phyloP scores from a whole-genome alignment of 2,113 vertebrate species.

The Brachionichthys hirsutus region DNA sequence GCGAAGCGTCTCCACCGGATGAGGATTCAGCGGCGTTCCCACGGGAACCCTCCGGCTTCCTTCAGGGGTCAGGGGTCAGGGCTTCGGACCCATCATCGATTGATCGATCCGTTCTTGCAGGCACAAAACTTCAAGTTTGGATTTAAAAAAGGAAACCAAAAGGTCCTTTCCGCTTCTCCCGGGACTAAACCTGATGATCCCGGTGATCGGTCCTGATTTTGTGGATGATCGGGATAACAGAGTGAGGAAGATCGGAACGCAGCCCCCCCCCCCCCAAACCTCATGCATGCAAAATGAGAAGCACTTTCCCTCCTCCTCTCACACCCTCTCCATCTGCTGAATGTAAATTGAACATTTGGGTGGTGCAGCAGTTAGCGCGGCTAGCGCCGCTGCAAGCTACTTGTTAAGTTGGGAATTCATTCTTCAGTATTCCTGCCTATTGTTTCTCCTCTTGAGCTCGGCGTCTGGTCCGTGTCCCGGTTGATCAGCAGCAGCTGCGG shows the following conservation, averaged over 20 bases:
- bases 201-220: conserved; percentile 23
- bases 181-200: not conserved
- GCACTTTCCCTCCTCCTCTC: conserved; percentile 45
- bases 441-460: conserved; percentile 6
- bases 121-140: too few relatives aligned
- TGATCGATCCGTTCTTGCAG: too few relatives aligned
- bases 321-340: conserved; percentile 37
- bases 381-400: conserved; percentile 13
- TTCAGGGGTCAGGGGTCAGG: too few relatives aligned
- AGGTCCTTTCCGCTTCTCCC: too few relatives aligned
- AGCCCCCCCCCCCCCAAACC: conserved; percentile 21
- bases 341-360: conserved; percentile 53
- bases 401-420: conserved; percentile 29
- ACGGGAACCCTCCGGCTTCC: too few relatives aligned
- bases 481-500: conserved; percentile 23
- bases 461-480: conserved; percentile 24
- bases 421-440: conserved; percentile 28
- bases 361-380: conserved; percentile 4
- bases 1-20: not conserved
- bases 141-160: too few relatives aligned
- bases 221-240: conserved; percentile 23
- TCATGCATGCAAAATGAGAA: conserved; percentile 60
- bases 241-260: conserved; percentile 32
- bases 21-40: too few relatives aligned
- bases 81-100: too few relatives aligned